Conservation (phyloP, 2,797 vertebrate genomes). For the Sebastes dallii region DNA sequence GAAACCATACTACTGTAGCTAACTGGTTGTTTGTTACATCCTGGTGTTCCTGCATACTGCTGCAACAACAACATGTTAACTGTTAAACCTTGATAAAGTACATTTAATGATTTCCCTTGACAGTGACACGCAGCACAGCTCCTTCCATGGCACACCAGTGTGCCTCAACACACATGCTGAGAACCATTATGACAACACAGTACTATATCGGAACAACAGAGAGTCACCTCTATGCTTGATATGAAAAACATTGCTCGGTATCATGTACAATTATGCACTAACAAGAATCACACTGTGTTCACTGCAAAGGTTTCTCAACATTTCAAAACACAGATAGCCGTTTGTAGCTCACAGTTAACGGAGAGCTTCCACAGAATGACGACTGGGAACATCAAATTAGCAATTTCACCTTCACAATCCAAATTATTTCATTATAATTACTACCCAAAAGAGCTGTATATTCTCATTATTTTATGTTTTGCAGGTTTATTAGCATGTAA, state of each 20-base stretch:
- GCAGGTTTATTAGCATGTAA: neutral
- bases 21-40: slow-evolving; percentile 10
- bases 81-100: slow-evolving; percentile 27
- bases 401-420: neutral
- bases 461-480: neutral
- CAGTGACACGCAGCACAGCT: neutral
- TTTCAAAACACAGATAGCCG: neutral
- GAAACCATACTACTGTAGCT: slow-evolving; percentile 10
- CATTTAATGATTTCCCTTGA: neutral
- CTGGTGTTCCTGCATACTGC: slow-evolving; percentile 1
- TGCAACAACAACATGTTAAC: slow-evolving; percentile 10
- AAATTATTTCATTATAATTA: neutral
- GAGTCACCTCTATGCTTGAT: neutral
- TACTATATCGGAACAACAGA: neutral
- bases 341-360: neutral
- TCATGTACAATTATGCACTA: neutral
- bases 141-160: neutral
- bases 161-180: neutral
- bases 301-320: neutral
- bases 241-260: neutral
- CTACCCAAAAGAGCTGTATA: neutral
- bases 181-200: neutral
- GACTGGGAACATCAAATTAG: neutral
- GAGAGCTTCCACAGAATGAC: neutral
- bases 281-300: neutral